These are phyloP conservation scores for Siniperca undulata DNA, from an alignment of 2,797 vertebrate species.

Conservation along the genomic window DNA sequence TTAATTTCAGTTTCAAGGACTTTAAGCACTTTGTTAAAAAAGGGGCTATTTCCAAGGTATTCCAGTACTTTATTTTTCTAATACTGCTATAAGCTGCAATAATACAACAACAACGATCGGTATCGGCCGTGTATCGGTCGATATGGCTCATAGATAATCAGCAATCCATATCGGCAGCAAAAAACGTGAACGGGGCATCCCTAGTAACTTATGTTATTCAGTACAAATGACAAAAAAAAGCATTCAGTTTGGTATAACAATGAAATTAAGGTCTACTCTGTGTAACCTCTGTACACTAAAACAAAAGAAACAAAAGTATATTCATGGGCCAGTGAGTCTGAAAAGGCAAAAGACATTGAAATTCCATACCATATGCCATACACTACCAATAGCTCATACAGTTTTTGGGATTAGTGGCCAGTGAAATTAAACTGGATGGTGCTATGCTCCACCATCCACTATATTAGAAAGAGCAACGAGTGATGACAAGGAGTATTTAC, in stretches of 20 bases:
- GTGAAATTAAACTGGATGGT: constrained; percentile 18
- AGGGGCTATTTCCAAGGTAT: no score
- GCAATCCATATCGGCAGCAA: no score
- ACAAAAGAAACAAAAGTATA: not conserved
- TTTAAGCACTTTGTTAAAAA: no score
- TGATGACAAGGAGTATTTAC: constrained; percentile 46
- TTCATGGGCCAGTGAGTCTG: not conserved
- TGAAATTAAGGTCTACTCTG: not conserved
- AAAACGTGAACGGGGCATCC: no score
- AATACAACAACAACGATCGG: no score
- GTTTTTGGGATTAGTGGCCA: constrained; percentile 4
- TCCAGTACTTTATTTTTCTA: no score
- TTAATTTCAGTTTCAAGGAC: no score
- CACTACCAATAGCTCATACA: not conserved
- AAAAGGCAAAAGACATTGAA: not conserved
- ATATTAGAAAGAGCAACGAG: not conserved
- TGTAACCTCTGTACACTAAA: not conserved
- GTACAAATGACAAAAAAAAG: not conserved
- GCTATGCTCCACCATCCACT: not conserved
- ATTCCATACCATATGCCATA: not conserved
- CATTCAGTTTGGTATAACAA: not conserved
- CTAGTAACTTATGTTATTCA: no score
- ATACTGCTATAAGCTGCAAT: no score
- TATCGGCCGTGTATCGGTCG: no score
- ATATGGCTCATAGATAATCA: no score